Conservation (phyloP, 2,888 invertebrate genomes). For the Andrena dorsata region DNA sequence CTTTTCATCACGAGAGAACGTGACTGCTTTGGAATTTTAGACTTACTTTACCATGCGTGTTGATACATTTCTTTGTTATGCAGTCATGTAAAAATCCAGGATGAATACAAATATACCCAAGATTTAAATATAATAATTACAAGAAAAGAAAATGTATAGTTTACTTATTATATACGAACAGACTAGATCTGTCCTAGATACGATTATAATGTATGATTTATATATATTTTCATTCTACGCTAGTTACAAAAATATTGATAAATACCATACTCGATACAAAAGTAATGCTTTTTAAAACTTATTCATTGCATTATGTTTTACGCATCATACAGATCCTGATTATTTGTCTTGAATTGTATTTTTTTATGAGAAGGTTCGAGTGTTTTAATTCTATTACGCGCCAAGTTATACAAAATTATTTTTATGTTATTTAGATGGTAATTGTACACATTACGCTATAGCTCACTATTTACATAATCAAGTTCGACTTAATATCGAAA, state of each 20-base stretch:
- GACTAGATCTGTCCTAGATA: too few relatives aligned
- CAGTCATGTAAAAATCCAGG: neutral
- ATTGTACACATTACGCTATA: neutral
- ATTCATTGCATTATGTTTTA: constrained; percentile 2
- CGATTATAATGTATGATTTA: neutral
- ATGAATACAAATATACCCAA: neutral
- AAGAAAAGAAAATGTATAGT: neutral
- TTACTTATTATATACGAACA: too few relatives aligned
- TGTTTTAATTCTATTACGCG: neutral
- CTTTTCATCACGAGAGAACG: neutral
- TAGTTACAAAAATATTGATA: neutral
- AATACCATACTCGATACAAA: neutral
- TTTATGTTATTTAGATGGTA: neutral
- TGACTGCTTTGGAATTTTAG: neutral
- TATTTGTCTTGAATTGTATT: neutral
- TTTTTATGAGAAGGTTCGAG: too few relatives aligned
- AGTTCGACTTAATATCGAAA: neutral
- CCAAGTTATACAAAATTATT: neutral
- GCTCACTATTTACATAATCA: constrained; percentile 26
- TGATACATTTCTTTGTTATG: neutral
- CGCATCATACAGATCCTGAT: neutral
- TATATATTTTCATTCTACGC: neutral
- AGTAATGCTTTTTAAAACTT: neutral
- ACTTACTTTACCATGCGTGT: neutral
- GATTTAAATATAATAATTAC: neutral